Evolutionary conservation across 2,888 invertebrate species (phyloP), one percentile per base, ranked within the genome.

Genomic region (Melieria picta): DNA sequence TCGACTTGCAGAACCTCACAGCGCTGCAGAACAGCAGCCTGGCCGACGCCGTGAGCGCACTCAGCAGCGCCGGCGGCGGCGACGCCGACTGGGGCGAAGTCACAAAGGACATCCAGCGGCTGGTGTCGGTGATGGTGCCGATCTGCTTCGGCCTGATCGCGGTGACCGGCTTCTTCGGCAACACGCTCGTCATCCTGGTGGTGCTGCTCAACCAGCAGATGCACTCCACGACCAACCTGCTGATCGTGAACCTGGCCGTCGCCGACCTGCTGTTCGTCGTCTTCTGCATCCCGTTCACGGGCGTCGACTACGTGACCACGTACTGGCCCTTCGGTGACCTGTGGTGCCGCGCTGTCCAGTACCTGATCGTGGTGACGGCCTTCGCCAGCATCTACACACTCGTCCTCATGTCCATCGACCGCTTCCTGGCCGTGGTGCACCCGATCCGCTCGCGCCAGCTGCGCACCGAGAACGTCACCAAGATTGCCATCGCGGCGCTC

Each of bases 281-380:
- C 61, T 94, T 97, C 87, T 97, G 97, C 87, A 95, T 97, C 48
- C 97, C 97, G 0, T 96, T 96, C 85, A 97, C 97, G 0, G 96
- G 95, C 0, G 91, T 93, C 50, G 95, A 95, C 80, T 97, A 96
- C 84, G 93, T 95, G 0, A 88, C 94, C 79, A 90, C 92, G 1
- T 89, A 90, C 78, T 98, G 97, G 97, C 95, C 95, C 0, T 96
- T 97, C 81, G 97, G 97, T 2, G 91, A 92, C 77, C 87, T 91
- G 80, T 95, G 94, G 93, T 97, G 97, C 87, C 93, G 94, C 86
- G 91, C 93, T 42, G 94, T 95, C 1, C 96, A 97, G 84, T 97
- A 97, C 83, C 89, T 96, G 79, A 94, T 95, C 76, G 94, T 95
- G 73, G 96, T 96, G 9, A 95, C 95, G 5, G 96, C 96, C 4